A percentile compares a stretch with the other conserved stretches of the same genome.
Conservation (phyloP, 2,113 vertebrate genomes). For the Noctilio leporinus region DNA sequence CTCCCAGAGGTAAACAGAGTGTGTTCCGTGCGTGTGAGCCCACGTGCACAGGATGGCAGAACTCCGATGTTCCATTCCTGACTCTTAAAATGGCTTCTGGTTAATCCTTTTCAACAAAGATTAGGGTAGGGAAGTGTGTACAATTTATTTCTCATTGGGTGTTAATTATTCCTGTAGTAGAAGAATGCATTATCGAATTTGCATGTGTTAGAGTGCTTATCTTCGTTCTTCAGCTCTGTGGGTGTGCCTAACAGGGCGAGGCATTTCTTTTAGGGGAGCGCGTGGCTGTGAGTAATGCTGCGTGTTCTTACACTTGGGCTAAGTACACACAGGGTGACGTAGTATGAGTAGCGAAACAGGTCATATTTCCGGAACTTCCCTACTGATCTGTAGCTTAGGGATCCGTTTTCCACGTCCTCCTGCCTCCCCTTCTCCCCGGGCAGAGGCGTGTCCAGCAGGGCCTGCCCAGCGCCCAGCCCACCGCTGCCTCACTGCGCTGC, state of each 20-base stretch:
- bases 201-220: background rate
- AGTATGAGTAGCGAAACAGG: background rate
- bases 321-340: background rate
- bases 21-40: too few species aligned
- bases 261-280: background rate
- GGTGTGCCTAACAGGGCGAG: background rate
- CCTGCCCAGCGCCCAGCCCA: background rate
- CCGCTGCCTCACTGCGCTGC: too few species aligned
- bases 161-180: background rate
- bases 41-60: background rate
- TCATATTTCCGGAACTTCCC: background rate
- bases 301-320: background rate
- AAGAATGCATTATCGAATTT: background rate
- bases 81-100: background rate
- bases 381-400: background rate
- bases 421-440: background rate
- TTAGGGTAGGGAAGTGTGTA: background rate
- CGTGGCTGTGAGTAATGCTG: background rate
- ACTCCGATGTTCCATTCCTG: background rate
- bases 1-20: slow-evolving; percentile 93
- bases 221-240: background rate
- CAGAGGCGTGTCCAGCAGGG: too few species aligned
- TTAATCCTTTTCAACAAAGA: background rate
- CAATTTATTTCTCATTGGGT: background rate
- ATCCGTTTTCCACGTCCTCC: background rate